Evolutionary conservation across 1,140 invertebrate species (phyloP).

Genomic region (Lethrus apterus): DNA sequence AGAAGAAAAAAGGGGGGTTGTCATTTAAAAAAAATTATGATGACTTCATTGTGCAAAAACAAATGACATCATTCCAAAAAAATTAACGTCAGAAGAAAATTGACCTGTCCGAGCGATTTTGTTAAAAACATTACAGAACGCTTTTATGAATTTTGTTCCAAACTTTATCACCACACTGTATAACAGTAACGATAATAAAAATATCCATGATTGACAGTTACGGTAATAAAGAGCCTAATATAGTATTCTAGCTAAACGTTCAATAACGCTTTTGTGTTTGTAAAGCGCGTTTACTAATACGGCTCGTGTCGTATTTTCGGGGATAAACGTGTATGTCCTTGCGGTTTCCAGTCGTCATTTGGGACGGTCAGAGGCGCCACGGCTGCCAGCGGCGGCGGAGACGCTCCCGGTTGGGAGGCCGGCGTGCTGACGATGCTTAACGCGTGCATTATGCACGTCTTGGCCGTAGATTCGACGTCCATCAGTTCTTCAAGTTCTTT

Average conservation of each 20-base stretch:
- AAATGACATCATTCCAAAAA: no score
- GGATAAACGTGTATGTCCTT: constrained; percentile 32
- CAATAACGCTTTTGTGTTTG: neutral
- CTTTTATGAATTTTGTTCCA: no score
- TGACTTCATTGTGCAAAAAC: no score
- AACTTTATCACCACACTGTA: neutral
- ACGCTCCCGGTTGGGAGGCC: constrained; percentile 31
- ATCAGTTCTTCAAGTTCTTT: constrained; percentile 40
- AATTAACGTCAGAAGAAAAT: no score
- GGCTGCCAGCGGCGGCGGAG: constrained; percentile 36
- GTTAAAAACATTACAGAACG: no score
- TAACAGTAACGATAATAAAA: neutral
- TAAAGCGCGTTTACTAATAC: constrained; percentile 18
- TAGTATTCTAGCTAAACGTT: neutral
- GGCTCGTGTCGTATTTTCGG: constrained; percentile 24
- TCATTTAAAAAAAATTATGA: no score
- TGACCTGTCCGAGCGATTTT: no score
- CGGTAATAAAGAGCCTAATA: neutral
- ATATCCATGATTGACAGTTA: no score
- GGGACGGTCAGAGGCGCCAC: constrained; percentile 31
- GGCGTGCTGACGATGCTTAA: constrained; percentile 38
- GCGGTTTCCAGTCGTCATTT: constrained; percentile 35
- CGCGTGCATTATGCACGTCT: constrained; percentile 39
- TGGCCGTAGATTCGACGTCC: constrained; percentile 34
- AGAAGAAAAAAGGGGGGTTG: no score